Evolutionary conservation across 2,888 invertebrate genomes (phyloP).

Genomic region (Cryptocheilus praepositus): DNA sequence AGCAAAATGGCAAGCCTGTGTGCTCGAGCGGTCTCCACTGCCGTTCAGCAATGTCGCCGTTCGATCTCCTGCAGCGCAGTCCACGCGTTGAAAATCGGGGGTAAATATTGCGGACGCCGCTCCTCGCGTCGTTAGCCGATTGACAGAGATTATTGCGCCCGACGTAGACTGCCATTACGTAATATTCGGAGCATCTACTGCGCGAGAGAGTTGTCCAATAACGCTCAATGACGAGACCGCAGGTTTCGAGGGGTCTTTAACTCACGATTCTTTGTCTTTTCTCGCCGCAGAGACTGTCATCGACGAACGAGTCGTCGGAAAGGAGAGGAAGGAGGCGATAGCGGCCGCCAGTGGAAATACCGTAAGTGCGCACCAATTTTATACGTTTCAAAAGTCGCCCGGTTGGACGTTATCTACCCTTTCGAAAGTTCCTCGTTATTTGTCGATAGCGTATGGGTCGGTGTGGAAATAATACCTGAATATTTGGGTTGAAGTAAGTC

Average conservation of each 20-base stretch:
- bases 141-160: background rate
- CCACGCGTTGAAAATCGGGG: constrained; percentile 34
- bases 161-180: constrained; percentile 43
- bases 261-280: too few relatives aligned
- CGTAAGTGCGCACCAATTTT: background rate
- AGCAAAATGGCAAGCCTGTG: constrained; percentile 85
- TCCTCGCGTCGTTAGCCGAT: background rate
- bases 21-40: constrained; percentile 79
- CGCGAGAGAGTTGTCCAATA: too few relatives aligned
- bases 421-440: too few relatives aligned
- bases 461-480: too few relatives aligned
- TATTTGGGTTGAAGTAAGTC: too few relatives aligned
- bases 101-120: constrained; percentile 24
- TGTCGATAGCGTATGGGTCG: too few relatives aligned
- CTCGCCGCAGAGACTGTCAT: constrained; percentile 91
- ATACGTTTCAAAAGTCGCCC: too few relatives aligned
- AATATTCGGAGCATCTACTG: constrained; percentile 26
- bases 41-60: constrained; percentile 78
- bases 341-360: background rate
- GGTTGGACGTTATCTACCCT: too few relatives aligned
- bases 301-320: constrained; percentile 78
- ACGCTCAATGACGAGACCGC: background rate
- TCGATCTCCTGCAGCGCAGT: constrained; percentile 42
- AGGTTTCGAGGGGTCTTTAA: constrained; percentile 77
- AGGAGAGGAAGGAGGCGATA: background rate